Evolutionary conservation across 64 coral and sea anemone genomes (phyloP), one percentile per base, ranked within the genome.

Genomic region (Actinia tenebrosa): DNA sequence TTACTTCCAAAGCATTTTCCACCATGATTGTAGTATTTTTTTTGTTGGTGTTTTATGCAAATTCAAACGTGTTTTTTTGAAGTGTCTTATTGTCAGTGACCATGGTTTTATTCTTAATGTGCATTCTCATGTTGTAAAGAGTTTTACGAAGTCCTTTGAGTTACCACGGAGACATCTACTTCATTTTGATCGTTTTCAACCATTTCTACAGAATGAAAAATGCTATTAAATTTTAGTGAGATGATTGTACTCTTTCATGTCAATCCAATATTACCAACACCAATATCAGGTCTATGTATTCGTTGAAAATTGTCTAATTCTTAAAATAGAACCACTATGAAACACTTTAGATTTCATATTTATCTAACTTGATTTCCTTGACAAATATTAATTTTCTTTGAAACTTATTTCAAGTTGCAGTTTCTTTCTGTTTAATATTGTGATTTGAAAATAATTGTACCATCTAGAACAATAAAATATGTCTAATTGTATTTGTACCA

Each of bases 11-110:
- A 78, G 66, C 66, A 84, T 85, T 90, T 45, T 4, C 79, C 14
- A 81, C 45, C 79, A 50, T 20, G 22, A 81, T 81, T 22, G 27
- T 42, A 75, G 27, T 81, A 81, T 45, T 81, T 81, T 81, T 81
- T 81, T 45, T 81, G 25, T n/a, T 81, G 25, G 17, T 81, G 18
- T 53, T 81, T 80, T 81, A 81, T 81, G 43, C 79, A 47, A 81
- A 53, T 45, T 81, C 53, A 81, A 81, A 81, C 79, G 79, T 81
- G 79, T 81, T 37, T 81, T 81, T 81, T 81, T 75, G 68, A 53
- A 81, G 79, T 47, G 45, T 18, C 27, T 53, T 53, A 81, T 81
- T 81, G 79, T 81, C 44, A 50, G 50, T 50, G 79, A 81, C 79
- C 22, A 81, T 81, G 50, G 79, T 22, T 22, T 22, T 16, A 50